Base-by-base conservation (phyloP, 1,140 invertebrate genomes). In the Batillaria attramentaria region DNA sequence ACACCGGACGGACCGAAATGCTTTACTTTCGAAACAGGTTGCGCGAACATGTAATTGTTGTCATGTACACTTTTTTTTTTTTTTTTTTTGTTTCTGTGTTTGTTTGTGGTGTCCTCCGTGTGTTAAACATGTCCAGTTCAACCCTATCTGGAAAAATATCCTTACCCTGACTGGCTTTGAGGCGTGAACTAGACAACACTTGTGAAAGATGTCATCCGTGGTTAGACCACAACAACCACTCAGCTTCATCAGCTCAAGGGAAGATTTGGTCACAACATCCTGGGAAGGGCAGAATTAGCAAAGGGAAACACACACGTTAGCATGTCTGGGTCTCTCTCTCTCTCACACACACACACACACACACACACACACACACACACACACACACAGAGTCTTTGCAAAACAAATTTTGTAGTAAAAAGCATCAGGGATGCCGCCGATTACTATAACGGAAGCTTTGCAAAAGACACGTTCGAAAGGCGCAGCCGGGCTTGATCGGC, bases 211-310 rank as follows among this genome's bases (percentile, higher is more conserved):
- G 33, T 86, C 75, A 20, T 81, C 60, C 18, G 82, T 65, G 57
- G 79, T 82, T 6, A 72, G 73, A 31, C 75, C 74, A n/a, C 81
- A 75, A 24, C 77, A 33, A 20, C 80, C 80, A 33, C 82, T 78
- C 31, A 83, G 43, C 50, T 84, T 84, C 70, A 87, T 57, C 50
- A 87, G 77, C 70, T 87, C 86, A 10, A 86, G 65, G 31, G 74
- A 72, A 3, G 82, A 81, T 69, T 80, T 83, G 60, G 72, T 81
- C 37, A 87, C 75, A 16, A 87, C 72, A 76, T 86, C 86, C 83
- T 86, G 69, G 42, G n/a, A n/a, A n/a, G n/a, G n/a, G n/a, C n/a
- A n/a, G n/a, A 8, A 65, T 35, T 13, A 10, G 13, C 62, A 65
- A 28, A 65, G 31, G 37, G 31, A 65, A 28, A 65, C 62, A 65